These are phyloP conservation scores for Lasioglossum albipes DNA, from an alignment of 1,140 invertebrate species.

Conservation along the genomic window DNA sequence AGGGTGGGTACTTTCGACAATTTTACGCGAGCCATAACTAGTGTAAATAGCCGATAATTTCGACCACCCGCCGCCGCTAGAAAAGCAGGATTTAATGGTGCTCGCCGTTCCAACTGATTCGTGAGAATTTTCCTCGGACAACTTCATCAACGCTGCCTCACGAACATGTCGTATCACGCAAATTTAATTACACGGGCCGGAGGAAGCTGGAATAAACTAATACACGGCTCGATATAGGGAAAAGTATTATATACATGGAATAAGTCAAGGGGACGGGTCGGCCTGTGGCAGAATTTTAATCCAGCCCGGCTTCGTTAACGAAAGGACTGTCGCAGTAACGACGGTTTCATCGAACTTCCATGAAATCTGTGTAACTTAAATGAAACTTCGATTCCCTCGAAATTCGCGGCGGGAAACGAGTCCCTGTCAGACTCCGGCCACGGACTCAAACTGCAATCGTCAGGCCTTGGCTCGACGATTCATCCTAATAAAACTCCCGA, in stretches of 20 bases:
- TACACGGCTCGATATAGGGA: neutral
- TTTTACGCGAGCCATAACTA: no score
- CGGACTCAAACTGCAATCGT: neutral
- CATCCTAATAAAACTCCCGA: neutral
- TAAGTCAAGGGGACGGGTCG: neutral
- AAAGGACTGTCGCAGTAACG: neutral
- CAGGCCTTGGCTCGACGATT: no score
- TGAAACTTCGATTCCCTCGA: slow-evolving; percentile 5
- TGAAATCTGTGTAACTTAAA: slow-evolving; percentile 10
- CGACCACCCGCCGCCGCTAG: no score
- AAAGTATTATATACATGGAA: neutral
- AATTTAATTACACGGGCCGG: neutral
- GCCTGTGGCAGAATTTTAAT: slow-evolving; percentile 10
- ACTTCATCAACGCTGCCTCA: neutral
- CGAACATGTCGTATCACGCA: neutral
- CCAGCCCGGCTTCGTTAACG: neutral
- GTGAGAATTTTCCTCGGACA: neutral
- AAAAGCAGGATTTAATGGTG: no score
- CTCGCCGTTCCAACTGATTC: no score
- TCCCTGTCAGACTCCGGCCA: neutral
- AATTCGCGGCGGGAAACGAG: neutral
- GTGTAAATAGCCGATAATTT: no score
- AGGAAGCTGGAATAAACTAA: neutral
- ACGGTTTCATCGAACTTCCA: slow-evolving; percentile 5
- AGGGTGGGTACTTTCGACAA: no score